These are phyloP conservation scores for Drosophila nr. perissopoda DNA, from an alignment of 2,888 invertebrate genomes.

Conservation along the genomic window DNA sequence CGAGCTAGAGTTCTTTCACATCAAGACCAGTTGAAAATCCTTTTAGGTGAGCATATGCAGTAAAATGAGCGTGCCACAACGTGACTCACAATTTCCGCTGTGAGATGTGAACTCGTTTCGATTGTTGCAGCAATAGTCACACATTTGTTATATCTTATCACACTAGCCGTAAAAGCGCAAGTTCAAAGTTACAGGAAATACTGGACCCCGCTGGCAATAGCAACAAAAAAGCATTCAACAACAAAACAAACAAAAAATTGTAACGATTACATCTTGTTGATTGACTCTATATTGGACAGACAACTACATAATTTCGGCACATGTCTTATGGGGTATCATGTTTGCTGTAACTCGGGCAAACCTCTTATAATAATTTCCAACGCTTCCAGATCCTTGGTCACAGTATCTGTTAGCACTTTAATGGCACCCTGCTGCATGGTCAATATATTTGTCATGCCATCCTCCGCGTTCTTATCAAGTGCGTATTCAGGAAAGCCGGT, in stretches of 20 bases:
- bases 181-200: slow-evolving; percentile 78
- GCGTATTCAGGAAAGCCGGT: slow-evolving; percentile 90
- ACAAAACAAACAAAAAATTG: slow-evolving; percentile 40
- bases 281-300: slow-evolving; percentile 58
- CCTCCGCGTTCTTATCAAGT: slow-evolving; percentile 90
- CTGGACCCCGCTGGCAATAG: slow-evolving; percentile 25
- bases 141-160: slow-evolving; percentile 43
- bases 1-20: background rate
- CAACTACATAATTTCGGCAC: slow-evolving; percentile 44
- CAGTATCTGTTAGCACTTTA: slow-evolving; percentile 92
- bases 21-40: background rate
- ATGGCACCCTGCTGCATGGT: slow-evolving; percentile 95
- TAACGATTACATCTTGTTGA: slow-evolving; percentile 58
- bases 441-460: slow-evolving; percentile 91
- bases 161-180: slow-evolving; percentile 75
- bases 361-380: slow-evolving; percentile 92
- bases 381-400: slow-evolving; percentile 92
- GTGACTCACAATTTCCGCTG: slow-evolving; percentile 55
- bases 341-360: slow-evolving; percentile 87
- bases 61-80: slow-evolving; percentile 31
- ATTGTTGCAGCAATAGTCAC: slow-evolving; percentile 53
- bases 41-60: slow-evolving; percentile 4
- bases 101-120: slow-evolving; percentile 73
- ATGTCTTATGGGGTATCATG: slow-evolving; percentile 38
- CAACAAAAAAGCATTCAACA: slow-evolving; percentile 6